Conservation (phyloP, 2,113 vertebrate species). For the Corythoichthys intestinalis region DNA sequence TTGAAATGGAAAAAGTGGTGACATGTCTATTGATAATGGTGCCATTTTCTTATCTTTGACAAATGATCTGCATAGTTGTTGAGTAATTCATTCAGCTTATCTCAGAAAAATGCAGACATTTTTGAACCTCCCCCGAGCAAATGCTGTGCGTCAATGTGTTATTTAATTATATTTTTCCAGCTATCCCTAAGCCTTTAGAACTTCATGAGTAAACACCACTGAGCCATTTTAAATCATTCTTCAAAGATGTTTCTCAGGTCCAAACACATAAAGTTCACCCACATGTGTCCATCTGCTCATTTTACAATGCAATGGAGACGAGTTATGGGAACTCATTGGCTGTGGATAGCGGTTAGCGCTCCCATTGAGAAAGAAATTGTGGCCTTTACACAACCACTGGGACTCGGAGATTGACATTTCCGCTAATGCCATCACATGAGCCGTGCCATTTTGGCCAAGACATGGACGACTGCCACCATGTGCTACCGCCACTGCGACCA, state of each 20-base stretch:
- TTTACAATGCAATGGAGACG: slow-evolving; percentile 21
- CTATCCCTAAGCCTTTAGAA: not conserved
- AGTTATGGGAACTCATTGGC: slow-evolving; percentile 21
- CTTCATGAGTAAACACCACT: not conserved
- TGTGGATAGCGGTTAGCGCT: slow-evolving; percentile 28
- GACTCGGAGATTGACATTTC: slow-evolving; percentile 56
- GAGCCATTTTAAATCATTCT: not conserved
- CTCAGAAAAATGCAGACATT: not conserved
- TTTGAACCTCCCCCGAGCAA: not conserved
- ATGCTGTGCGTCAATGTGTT: not conserved
- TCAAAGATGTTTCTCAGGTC: not conserved
- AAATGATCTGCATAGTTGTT: not conserved
- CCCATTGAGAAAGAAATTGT: slow-evolving; percentile 39
- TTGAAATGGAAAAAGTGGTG: no score
- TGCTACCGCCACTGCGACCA: slow-evolving; percentile 45
- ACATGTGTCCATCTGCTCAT: slow-evolving; percentile 3
- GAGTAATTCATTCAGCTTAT: not conserved
- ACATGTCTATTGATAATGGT: not conserved
- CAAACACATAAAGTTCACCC: not conserved
- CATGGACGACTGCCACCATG: slow-evolving; percentile 52
- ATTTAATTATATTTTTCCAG: not conserved
- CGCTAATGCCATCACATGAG: slow-evolving; percentile 61
- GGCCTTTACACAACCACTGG: slow-evolving; percentile 54
- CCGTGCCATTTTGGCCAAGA: slow-evolving; percentile 47
- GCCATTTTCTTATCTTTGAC: not conserved